Conservation (phyloP, 2,797 vertebrate species). For the Pelobates cultripes region DNA sequence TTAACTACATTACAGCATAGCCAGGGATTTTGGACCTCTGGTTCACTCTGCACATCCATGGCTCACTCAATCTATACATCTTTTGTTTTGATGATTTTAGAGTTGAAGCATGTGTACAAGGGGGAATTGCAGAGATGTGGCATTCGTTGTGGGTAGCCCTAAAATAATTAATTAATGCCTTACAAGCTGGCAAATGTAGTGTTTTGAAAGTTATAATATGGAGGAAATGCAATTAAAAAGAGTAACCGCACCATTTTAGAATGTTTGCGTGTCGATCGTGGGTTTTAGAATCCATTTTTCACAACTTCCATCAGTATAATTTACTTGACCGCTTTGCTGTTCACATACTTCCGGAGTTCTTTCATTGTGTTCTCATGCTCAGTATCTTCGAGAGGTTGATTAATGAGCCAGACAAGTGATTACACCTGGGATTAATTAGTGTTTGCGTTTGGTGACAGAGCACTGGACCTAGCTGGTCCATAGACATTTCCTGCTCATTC, state of each 20-base stretch:
- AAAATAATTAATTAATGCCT: too few species aligned
- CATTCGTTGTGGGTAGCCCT: too few species aligned
- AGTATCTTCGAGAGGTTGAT: slow-evolving; percentile 38
- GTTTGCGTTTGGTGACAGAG: slow-evolving; percentile 48
- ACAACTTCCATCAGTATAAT: background rate
- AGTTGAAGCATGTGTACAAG: too few species aligned
- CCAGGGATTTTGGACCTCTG: too few species aligned
- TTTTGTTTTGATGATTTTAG: too few species aligned
- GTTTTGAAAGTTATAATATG: too few species aligned
- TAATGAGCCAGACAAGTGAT: slow-evolving; percentile 48
- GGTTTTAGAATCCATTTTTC: background rate
- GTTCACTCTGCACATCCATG: too few species aligned
- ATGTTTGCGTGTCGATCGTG: background rate
- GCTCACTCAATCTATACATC: too few species aligned
- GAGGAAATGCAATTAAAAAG: too few species aligned
- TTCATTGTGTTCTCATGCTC: slow-evolving; percentile 3
- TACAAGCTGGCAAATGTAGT: too few species aligned
- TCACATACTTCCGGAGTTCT: slow-evolving; percentile 2
- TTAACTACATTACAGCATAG: too few species aligned
- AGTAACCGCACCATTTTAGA: background rate
- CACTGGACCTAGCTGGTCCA: slow-evolving; percentile 38
- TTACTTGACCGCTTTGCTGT: slow-evolving; percentile 14
- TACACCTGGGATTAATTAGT: slow-evolving; percentile 56
- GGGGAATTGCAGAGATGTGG: too few species aligned
- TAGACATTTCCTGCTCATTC: slow-evolving; percentile 41